Evolutionary conservation across 1,140 invertebrate species (phyloP).

Genomic region (Ceratosolen solmsi): DNA sequence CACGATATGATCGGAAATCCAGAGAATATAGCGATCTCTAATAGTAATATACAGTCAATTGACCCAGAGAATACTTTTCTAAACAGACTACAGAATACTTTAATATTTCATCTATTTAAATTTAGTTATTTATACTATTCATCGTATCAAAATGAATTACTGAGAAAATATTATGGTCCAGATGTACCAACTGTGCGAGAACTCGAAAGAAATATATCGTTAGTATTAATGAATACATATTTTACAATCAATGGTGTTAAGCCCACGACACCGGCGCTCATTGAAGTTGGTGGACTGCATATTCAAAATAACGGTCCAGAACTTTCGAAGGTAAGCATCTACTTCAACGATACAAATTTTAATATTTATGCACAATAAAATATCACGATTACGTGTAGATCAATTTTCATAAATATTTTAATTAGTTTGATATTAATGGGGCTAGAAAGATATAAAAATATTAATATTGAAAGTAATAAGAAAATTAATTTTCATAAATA

Average conservation of each 20-base stretch:
- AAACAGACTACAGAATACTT: conserved; percentile 75
- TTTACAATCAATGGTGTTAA: conserved; percentile 71
- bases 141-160: conserved; percentile 57
- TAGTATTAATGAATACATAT: conserved; percentile 77
- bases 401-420: too few species aligned
- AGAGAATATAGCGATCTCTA: conserved; percentile 76
- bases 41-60: conserved; percentile 75
- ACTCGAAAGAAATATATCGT: conserved; percentile 70
- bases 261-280: conserved; percentile 70
- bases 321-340: conserved; percentile 54
- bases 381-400: too few species aligned
- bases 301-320: conserved; percentile 61
- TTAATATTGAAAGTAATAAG: too few species aligned
- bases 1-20: conserved; percentile 78
- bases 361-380: too few species aligned
- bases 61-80: conserved; percentile 76
- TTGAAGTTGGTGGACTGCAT: conserved; percentile 78
- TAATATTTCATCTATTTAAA: conserved; percentile 52
- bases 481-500: too few species aligned
- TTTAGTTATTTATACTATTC: conserved; percentile 55
- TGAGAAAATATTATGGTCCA: conserved; percentile 67
- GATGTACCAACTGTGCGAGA: conserved; percentile 65
- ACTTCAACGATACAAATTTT: too few species aligned
- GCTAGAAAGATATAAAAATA: too few species aligned
- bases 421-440: too few species aligned